Evolutionary conservation across 2,113 vertebrate genomes (phyloP).

Genomic region (Microtus montanus): DNA sequence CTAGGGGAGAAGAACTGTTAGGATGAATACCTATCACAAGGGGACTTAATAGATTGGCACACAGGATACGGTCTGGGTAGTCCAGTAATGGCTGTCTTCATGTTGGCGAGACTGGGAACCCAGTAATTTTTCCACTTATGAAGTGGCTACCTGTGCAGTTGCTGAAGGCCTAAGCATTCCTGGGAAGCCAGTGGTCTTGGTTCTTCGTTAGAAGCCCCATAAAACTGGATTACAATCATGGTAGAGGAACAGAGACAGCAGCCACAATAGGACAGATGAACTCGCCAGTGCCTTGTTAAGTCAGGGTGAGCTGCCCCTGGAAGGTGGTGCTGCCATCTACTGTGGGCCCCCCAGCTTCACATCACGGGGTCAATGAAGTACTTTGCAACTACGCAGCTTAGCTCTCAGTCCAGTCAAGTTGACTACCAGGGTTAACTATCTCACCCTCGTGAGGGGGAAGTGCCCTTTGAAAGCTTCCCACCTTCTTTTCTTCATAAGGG

Average conservation of each 20-base stretch:
- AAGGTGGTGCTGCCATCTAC: neutral
- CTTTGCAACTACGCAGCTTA: neutral
- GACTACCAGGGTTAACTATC: neutral
- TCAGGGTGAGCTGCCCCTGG: neutral
- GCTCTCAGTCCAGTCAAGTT: neutral
- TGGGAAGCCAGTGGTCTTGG: neutral
- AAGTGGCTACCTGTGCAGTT: neutral
- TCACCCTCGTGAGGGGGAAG: neutral
- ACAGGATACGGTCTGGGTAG: neutral
- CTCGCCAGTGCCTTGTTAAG: fast-evolving
- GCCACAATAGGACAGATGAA: neutral
- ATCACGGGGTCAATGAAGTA: neutral
- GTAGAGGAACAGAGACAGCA: too few relatives aligned
- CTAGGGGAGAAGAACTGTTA: neutral
- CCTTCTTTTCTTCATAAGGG: neutral
- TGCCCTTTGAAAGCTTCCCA: neutral
- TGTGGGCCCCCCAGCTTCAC: neutral
- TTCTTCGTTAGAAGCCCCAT: neutral
- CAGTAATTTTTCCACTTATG: neutral
- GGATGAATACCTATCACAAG: too few relatives aligned
- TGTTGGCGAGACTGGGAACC: neutral
- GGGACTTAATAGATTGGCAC: neutral
- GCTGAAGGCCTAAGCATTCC: neutral
- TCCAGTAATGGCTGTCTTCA: neutral
- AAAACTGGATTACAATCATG: neutral